Conservation (phyloP, 2,888 invertebrate genomes). For the Tenthredo mesomela region DNA sequence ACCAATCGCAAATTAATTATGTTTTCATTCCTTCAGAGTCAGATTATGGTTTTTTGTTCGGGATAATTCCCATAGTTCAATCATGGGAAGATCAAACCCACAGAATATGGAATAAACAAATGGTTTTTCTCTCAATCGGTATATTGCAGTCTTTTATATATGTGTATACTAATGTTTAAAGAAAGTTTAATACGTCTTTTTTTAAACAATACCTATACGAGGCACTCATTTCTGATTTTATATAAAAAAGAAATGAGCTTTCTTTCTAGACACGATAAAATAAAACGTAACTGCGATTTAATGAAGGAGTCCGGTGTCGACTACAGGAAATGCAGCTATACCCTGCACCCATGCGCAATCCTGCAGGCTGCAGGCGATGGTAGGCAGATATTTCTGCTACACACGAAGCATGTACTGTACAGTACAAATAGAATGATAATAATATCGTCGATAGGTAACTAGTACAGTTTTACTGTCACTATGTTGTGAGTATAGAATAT, state of each 20-base stretch:
- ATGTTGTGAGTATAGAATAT: background rate
- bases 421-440: background rate
- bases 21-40: background rate
- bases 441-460: background rate
- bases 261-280: constrained; percentile 22
- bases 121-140: no score
- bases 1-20: background rate
- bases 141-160: no score
- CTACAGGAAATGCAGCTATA: constrained; percentile 5
- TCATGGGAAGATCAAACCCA: no score
- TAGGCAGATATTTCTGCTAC: background rate
- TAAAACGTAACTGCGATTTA: background rate
- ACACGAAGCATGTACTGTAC: no score
- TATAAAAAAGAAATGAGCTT: constrained; percentile 9
- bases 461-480: background rate
- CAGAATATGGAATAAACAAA: no score
- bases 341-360: constrained; percentile 6
- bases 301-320: constrained; percentile 41
- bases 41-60: background rate
- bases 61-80: background rate
- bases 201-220: background rate
- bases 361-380: background rate
- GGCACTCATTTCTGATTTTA: background rate
- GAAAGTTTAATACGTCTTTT: background rate
- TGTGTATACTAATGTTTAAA: background rate